Evolutionary conservation across 2,888 invertebrate genomes (phyloP), one percentile per base, ranked within the genome.

Genomic region (Operophtera brumata): DNA sequence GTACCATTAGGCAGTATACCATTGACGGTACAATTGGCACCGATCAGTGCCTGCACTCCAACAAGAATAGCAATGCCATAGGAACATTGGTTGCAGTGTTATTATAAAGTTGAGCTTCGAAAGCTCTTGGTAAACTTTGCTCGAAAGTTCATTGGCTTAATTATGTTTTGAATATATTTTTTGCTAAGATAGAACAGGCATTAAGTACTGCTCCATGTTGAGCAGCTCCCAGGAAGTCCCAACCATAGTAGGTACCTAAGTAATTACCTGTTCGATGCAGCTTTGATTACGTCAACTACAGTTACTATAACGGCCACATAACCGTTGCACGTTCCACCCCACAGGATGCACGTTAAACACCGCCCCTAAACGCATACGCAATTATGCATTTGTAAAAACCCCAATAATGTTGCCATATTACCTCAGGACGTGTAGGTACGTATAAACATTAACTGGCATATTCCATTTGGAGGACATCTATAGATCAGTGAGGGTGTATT

Each of bases 381-480:
- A 77, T 77, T 77, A 67, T 68, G 62, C 66, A 60, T 66, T 69
- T 69, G 73, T 67, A 75, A 73, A 75, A 74, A 71, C 37, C 43
- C 45, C 53, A 69, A 51, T 64, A 68, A 71, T 68, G 65, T 69
- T 65, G 60, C 55, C 43, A 50, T 36, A 49, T 52, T 41, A 47
- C 43, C 43, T 41, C 35, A 13, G 47, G 20, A 53, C 30, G 28
- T 8, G 9, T 30, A 30, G 30, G 30, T 30, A 30, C 7, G 26
- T 2, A 26, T 26, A 1, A 30, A 20, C 20, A 20, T 20, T 20
- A 20, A 20, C 20, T 20, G 20, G 2, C 20, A 20, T 20, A 20
- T 20, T 20, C 20, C 20, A 20, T 20, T 20, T 20, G 20, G 20
- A 20, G 20, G 20, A 20, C 20, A 20, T 20, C 20, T 20, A 20